Evolutionary conservation across 2,888 invertebrate species (phyloP).

Genomic region (Caenorhabditis sp.): DNA sequence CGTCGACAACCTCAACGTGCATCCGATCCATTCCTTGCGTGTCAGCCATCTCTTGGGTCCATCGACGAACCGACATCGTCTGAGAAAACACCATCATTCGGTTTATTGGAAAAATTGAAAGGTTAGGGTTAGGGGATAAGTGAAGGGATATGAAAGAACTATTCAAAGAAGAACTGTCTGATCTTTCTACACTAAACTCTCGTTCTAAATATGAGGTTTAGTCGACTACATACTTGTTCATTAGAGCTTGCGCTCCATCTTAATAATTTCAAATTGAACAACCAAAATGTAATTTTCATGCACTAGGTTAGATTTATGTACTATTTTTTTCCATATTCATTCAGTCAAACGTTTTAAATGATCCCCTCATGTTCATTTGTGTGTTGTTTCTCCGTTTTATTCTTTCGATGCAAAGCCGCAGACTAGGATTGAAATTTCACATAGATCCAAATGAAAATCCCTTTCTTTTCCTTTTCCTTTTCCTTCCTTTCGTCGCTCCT

Average conservation of each 20-base stretch:
- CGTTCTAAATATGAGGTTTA: too few species aligned
- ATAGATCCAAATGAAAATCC: background rate
- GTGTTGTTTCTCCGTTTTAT: background rate
- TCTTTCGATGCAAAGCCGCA: background rate
- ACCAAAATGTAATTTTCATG: too few species aligned
- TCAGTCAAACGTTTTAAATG: background rate
- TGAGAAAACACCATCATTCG: constrained; percentile 37
- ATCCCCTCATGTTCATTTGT: background rate
- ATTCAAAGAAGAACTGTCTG: too few species aligned
- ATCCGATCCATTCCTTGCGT: constrained; percentile 75
- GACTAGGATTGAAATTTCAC: background rate
- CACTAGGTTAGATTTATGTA: too few species aligned
- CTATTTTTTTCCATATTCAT: background rate
- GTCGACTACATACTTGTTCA: too few species aligned
- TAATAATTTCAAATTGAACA: too few species aligned
- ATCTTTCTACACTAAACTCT: too few species aligned
- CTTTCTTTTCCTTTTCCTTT: background rate
- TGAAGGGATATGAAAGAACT: background rate
- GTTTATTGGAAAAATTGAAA: constrained; percentile 10
- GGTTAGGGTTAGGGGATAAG: background rate
- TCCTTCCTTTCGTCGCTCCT: background rate
- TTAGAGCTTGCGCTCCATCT: too few species aligned
- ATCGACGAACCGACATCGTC: constrained; percentile 77
- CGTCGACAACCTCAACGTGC: constrained; percentile 79
- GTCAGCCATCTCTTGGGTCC: constrained; percentile 78